Base-by-base conservation (phyloP, 53 echinoderm and acorn worm genomes). In the Henricia sp. region DNA sequence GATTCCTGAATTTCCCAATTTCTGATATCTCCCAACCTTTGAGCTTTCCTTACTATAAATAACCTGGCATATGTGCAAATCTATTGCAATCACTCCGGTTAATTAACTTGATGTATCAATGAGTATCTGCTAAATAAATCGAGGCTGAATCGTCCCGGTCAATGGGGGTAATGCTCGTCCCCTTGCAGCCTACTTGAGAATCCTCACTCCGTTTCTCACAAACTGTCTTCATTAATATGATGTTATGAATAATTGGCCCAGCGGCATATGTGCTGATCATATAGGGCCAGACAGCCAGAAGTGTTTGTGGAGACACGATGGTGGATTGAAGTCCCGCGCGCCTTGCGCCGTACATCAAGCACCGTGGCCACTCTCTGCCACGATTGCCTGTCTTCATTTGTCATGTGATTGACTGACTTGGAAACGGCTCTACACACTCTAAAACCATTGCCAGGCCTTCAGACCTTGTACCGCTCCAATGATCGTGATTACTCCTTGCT, bases 331-430 rank as follows among this genome's bases (percentile, higher is more conserved):
- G 80, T 62, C 62, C 58, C 39, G 62, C 34, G 72, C 80, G 50
- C 44, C 71, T n/a, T n/a, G n/a, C n/a, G n/a, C n/a, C 34, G 34
- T 71, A 52, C 73, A 54, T 52, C 54, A 73, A 73, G 51, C 37
- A 51, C 44, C 35, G 38, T 23, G 33, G 35, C 55, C 21, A n/a
- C n/a, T n/a, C n/a, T 44, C 80, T 80, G 62, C 80, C 80, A 80
- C 80, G 63, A 63, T 62, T 64, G 80, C 63, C 80, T 52, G 28
- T 80, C 80, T 80, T 80, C 80, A 80, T 80, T 57, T 64, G 80
- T 80, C 80, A 80, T 80, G 80, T 80, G 80, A 80, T 80, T 80
- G 80, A 80, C 80, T 80, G 80, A 64, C 80, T 80, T 63, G 64
- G 64, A 80, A 80, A 62, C 40, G 62, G 80, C 80, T n/a, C n/a